A percentile compares a stretch with the other conserved stretches of the same genome.
Conservation (phyloP, 2,888 invertebrate genomes). For the Eristalinus sepulchralis region DNA sequence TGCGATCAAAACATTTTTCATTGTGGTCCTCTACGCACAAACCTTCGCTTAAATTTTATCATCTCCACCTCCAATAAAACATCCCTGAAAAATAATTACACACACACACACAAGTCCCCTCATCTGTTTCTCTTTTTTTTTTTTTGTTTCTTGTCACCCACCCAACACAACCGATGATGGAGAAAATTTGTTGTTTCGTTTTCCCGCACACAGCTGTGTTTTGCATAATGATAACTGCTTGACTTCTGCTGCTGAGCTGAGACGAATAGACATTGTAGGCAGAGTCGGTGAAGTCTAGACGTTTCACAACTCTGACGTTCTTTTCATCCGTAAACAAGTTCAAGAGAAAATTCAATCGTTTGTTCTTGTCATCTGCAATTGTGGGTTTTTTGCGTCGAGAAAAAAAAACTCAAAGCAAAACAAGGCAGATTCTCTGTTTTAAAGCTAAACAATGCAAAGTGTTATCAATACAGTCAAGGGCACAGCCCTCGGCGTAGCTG, state of each 20-base stretch:
- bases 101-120: background rate
- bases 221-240: constrained; percentile 20
- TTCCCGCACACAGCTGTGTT: constrained; percentile 31
- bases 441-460: constrained; percentile 89
- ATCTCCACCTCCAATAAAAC: background rate
- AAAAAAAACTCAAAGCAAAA: constrained; percentile 14
- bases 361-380: constrained; percentile 13
- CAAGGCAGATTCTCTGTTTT: background rate
- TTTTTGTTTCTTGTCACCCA: background rate
- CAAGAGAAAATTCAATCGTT: constrained; percentile 36
- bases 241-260: background rate
- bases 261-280: constrained; percentile 24
- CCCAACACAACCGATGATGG: background rate
- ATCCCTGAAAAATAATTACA: constrained; percentile 2
- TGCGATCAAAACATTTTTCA: too few relatives aligned
- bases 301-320: constrained; percentile 38
- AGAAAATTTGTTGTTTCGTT: constrained; percentile 31
- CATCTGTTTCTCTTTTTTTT: background rate
- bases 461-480: constrained; percentile 97
- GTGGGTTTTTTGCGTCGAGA: constrained; percentile 12
- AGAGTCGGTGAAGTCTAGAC: constrained; percentile 49
- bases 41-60: too few relatives aligned
- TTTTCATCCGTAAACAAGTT: constrained; percentile 66
- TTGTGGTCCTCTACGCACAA: too few relatives aligned
- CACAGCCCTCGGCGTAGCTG: constrained; percentile 96